Evolutionary conservation across 2,113 vertebrate species (phyloP).

Genomic region (Dromiciops gliroides): DNA sequence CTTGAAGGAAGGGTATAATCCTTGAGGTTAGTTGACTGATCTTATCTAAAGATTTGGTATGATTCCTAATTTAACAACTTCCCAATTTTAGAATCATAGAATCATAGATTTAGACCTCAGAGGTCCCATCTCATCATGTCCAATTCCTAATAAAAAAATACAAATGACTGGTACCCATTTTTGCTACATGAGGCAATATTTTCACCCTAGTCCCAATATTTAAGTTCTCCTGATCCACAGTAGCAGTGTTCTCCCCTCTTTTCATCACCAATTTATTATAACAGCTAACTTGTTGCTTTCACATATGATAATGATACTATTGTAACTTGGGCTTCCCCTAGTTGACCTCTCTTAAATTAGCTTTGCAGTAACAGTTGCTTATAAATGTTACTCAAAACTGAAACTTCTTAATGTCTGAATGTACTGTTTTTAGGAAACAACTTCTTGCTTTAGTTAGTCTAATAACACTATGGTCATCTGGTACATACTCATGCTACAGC

Average conservation of each 20-base stretch:
- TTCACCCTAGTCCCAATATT: not conserved
- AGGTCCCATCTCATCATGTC: not conserved
- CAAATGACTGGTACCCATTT: not conserved
- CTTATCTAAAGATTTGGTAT: not conserved
- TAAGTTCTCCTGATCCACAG: not conserved
- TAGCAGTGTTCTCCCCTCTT: not conserved
- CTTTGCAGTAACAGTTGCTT: constrained; percentile 35
- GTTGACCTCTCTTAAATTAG: not conserved
- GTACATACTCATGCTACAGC: not conserved
- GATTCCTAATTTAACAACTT: not conserved
- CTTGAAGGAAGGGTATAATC: not conserved
- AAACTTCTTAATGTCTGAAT: constrained; percentile 31
- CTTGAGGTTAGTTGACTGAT: not conserved
- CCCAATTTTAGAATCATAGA: not conserved
- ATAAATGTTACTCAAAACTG: not conserved
- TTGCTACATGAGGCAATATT: not conserved
- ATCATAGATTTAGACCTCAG: not conserved
- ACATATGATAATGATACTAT: not conserved
- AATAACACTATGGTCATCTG: not conserved
- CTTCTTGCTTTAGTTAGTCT: not conserved
- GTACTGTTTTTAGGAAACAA: not conserved
- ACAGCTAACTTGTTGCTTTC: constrained; percentile 3
- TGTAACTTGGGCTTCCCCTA: not conserved
- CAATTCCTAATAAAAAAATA: not conserved
- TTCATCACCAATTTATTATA: not conserved